Conservation (phyloP, 2,113 vertebrate genomes). For the Stomatorhinus ivindoensis region DNA sequence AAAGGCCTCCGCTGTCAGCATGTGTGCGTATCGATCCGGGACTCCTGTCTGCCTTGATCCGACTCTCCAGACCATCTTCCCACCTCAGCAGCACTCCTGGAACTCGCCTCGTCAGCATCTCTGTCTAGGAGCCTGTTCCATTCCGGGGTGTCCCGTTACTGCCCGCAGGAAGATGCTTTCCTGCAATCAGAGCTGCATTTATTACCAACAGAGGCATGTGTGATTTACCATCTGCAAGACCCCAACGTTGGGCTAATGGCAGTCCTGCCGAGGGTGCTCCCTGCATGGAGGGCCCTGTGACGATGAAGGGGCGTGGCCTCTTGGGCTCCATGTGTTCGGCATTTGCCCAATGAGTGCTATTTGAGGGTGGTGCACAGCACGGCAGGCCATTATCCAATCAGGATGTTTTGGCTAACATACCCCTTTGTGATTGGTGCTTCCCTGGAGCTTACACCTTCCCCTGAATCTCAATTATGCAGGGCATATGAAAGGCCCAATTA, state of each 20-base stretch:
- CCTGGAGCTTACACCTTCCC: neutral
- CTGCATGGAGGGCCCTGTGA: neutral
- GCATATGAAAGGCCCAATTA: neutral
- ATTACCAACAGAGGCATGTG: neutral
- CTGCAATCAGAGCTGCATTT: neutral
- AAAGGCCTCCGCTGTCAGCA: neutral
- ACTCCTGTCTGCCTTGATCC: slow-evolving; percentile 12
- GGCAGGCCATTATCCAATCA: neutral
- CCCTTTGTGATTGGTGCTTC: neutral
- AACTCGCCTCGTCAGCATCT: neutral
- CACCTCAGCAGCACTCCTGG: neutral
- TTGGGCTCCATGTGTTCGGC: neutral
- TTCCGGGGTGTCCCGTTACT: neutral
- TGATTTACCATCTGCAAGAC: neutral
- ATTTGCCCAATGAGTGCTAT: neutral
- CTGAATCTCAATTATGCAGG: neutral
- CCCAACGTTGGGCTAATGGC: neutral
- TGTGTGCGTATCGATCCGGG: neutral
- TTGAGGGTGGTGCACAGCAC: neutral
- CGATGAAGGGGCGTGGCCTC: neutral
- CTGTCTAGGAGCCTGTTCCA: neutral
- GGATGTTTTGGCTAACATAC: neutral
- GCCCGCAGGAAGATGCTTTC: neutral
- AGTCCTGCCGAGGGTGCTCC: too few relatives aligned
- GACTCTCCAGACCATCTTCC: neutral